Conservation (phyloP, 2,113 vertebrate species). For the Nibea albiflora region DNA sequence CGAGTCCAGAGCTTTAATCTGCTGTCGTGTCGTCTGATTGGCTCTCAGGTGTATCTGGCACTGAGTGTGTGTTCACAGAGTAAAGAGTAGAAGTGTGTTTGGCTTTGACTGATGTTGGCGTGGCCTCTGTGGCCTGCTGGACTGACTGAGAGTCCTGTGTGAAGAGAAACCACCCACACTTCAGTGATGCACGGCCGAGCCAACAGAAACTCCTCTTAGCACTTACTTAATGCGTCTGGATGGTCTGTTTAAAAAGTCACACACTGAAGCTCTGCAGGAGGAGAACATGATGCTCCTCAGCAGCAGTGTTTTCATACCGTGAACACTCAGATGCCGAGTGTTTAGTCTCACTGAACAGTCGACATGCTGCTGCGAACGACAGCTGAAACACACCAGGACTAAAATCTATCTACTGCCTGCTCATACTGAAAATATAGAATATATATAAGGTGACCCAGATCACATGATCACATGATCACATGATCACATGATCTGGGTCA, state of each 20-base stretch:
- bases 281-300: background rate
- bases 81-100: constrained; percentile 10
- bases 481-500: too few relatives aligned
- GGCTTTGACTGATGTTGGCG: background rate
- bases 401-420: too few relatives aligned
- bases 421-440: too few relatives aligned
- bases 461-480: too few relatives aligned
- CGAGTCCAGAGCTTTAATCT: constrained; percentile 6
- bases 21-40: background rate
- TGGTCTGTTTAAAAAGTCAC: background rate
- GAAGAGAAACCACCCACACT: constrained; percentile 12
- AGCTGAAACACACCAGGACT: too few relatives aligned
- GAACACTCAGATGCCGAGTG: background rate
- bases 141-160: constrained; percentile 10
- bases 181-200: background rate
- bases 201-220: constrained; percentile 18
- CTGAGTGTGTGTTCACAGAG: constrained; percentile 3
- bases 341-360: too few relatives aligned
- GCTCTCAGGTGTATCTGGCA: background rate
- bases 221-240: constrained; percentile 3
- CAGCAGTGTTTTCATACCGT: background rate
- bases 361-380: too few relatives aligned
- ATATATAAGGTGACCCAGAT: too few relatives aligned
- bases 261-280: background rate
- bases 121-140: constrained; percentile 5